These are phyloP conservation scores for Theocolax elegans DNA, from an alignment of 1,140 invertebrate species.

Conservation along the genomic window DNA sequence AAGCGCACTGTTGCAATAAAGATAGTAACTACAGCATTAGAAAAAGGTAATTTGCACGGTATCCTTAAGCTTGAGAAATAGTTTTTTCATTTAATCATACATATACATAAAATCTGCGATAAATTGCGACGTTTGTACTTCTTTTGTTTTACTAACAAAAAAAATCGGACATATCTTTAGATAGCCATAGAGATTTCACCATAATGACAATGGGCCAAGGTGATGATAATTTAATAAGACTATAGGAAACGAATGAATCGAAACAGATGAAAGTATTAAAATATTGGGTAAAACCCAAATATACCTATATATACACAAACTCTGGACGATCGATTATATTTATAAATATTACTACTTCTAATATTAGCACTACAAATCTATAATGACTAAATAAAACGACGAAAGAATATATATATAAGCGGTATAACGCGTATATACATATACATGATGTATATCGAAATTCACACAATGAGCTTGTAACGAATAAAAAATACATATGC, in stretches of 20 bases:
- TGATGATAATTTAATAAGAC: conserved; percentile 22
- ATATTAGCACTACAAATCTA: not conserved
- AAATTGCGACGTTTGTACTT: too few species aligned
- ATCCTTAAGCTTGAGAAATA: too few species aligned
- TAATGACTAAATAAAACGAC: too few species aligned
- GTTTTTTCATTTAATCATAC: too few species aligned
- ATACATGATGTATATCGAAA: conserved; percentile 17
- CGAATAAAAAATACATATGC: conserved; percentile 1
- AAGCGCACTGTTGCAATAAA: too few species aligned
- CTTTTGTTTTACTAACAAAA: too few species aligned
- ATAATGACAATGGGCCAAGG: conserved; percentile 5
- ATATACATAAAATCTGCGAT: too few species aligned
- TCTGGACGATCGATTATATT: not conserved
- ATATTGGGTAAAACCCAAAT: conserved; percentile 1
- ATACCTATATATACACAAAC: not conserved
- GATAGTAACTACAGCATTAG: too few species aligned
- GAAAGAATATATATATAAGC: conserved; percentile 3
- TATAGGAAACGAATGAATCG: conserved; percentile 15
- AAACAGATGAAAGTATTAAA: conserved; percentile 21
- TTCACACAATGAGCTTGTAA: conserved; percentile 35
- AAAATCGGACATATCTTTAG: too few species aligned
- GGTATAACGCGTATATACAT: too few species aligned
- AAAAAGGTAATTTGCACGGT: too few species aligned
- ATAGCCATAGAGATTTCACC: too few species aligned
- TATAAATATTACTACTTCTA: conserved; percentile 6